Base-by-base conservation (phyloP, 2,113 vertebrate genomes). In the Solea solea region DNA sequence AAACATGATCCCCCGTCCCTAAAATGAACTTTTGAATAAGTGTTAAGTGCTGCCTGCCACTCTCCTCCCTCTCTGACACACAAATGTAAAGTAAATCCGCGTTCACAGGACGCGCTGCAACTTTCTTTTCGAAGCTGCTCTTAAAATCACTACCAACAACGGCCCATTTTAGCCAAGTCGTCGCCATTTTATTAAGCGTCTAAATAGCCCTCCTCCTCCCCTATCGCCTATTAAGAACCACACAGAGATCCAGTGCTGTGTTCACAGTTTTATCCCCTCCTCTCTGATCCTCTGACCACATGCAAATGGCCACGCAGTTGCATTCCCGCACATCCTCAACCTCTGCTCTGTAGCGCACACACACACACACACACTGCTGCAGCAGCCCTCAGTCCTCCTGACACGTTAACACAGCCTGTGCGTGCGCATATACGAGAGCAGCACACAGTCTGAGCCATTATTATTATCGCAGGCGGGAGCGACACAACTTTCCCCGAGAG, bases 161-260 rank as follows among this genome's bases (percentile, higher is more conserved):
- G 69, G 67, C 66, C 39, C 44, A 70, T 82, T 86, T 80, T 28
- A 41, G 72, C 78, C 85, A 82, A 86, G 77, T 87, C 88, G 86
- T 90, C 90, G 86, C 89, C 91, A 91, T 92, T 90, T 92, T 92
- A 89, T 90, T 83, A 81, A 80, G 48, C 72, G 76, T 66, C 85
- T 85, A 83, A 88, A 82, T 71, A 77, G 59, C 85, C 76, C 82
- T 80, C 82, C 82, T 80, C 82, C 82, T 77, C 81, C 80, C 80
- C 74, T 44, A 64, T 68, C 80, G 72, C 67, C 65, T 83, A 50
- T 82, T 81, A 75, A 70, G 83, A 80, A 74, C 83, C 78, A 69
- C 81, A 84, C 44, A 45, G 79, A 86, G 74, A 70, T 74, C 85
- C 83, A 62, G 79, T 51, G 85, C 72, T 56, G 73, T 64, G 1